Evolutionary conservation across 2,888 invertebrate genomes (phyloP), one percentile per base, ranked within the genome.

Genomic region (Pterobdella sp.): DNA sequence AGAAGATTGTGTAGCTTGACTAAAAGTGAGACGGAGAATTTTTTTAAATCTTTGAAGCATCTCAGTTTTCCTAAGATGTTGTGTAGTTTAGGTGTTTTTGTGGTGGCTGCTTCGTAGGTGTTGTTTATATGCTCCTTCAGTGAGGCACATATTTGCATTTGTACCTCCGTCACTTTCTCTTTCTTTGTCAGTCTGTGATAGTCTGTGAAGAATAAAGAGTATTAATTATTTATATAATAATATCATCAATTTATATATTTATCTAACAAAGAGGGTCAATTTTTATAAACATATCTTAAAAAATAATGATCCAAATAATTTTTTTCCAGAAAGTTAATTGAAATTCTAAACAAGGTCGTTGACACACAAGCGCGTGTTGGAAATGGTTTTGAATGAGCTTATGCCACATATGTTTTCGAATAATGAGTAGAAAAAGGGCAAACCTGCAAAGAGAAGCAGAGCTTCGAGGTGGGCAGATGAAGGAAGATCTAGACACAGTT

Each of bases 81-180:
- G 22, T 60, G 63, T 10, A 71, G 18, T 14, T 63, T 63, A 1
- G 71, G 71, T 10, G 71, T 32, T 3, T 26, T 4, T 10, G 29
- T 32, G 18, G 2, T 34, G 37, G 35, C 10, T 18, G 60, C n/a
- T 14, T 71, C 71, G 63, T 71, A 71, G 2, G 71, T 71, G 60
- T 71, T 71, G 34, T 18, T 7, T n/a, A 71, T 71, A 63, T 71
- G 71, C 56, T 71, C 56, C 18, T 63, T n/a, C 32, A 71, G 36
- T 1, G 71, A 63, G 32, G 52, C 60, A 26, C 60, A 71, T n/a
- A 71, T 36, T 26, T 49, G 31, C 35, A n/a, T n/a, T 32, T 71
- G 71, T 36, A 71, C 4, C 10, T 56, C 32, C 29, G 31, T 56
- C 29, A 71, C 60, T 35, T 26, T 60, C 35, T 56, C 63, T 32